phyloP scores from a whole-genome alignment of 2,797 vertebrate genomes.

The Pampus argenteus region DNA sequence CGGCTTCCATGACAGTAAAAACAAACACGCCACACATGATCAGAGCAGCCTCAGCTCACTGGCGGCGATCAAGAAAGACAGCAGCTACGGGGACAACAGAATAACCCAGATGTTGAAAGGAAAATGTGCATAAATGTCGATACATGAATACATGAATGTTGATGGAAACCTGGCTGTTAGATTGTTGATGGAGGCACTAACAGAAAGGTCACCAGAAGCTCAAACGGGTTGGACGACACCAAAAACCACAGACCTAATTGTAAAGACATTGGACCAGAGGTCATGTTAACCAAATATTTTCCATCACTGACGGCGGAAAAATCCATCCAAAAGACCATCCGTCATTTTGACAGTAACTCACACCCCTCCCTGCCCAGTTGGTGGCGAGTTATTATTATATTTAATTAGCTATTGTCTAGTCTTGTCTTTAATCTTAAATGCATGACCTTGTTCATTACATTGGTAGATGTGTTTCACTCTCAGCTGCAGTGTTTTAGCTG shows the following conservation, averaged over 20 bases:
- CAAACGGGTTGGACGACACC: neutral
- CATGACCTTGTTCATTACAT: too few relatives aligned
- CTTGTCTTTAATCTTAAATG: too few relatives aligned
- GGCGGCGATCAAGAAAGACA: constrained; percentile 3
- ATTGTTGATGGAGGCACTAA: neutral
- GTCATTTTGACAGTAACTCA: too few relatives aligned
- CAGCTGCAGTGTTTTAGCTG: too few relatives aligned
- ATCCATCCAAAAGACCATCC: too few relatives aligned
- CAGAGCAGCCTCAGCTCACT: neutral
- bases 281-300: too few relatives aligned
- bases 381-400: too few relatives aligned
- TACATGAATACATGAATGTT: neutral
- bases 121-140: neutral
- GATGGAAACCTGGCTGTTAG: neutral
- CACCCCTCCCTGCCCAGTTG: too few relatives aligned
- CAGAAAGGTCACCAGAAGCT: neutral
- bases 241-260: neutral
- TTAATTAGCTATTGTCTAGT: too few relatives aligned
- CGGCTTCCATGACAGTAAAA: constrained; percentile 12
- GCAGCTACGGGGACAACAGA: neutral
- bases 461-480: too few relatives aligned
- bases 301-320: too few relatives aligned
- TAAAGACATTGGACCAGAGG: neutral
- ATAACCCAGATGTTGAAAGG: neutral
- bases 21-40: constrained; percentile 15